Evolutionary conservation across 2,888 invertebrate genomes (phyloP).

Genomic region (Creontiades dilutus): DNA sequence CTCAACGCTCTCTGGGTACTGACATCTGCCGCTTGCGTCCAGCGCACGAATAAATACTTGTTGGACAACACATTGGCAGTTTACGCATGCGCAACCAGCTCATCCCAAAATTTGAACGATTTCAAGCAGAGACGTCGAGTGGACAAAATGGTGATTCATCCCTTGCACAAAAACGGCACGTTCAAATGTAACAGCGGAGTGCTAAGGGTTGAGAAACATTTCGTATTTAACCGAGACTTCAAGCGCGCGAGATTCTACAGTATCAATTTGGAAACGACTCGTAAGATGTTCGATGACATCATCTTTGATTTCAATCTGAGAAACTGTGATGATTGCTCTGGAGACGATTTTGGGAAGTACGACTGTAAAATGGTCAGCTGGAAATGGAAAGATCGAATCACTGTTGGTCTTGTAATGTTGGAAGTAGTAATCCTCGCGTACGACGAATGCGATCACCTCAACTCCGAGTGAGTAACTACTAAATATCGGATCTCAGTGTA

Average conservation of each 20-base stretch:
- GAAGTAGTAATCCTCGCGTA: background rate
- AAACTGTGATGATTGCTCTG: background rate
- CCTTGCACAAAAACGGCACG: background rate
- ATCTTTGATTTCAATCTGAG: background rate
- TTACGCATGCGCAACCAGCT: background rate
- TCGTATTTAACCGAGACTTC: background rate
- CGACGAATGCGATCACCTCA: background rate
- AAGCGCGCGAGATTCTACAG: background rate
- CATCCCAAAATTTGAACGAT: background rate
- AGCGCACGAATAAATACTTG: background rate
- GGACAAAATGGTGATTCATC: background rate
- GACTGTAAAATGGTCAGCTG: slow-evolving; percentile 31
- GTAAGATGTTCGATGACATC: background rate
- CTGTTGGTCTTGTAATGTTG: background rate
- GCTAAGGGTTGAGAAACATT: background rate
- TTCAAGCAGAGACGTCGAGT: background rate
- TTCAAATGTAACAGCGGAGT: background rate
- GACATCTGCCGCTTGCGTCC: background rate
- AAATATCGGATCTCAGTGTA: too few species aligned
- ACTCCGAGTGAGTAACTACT: background rate
- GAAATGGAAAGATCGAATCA: background rate
- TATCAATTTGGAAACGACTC: background rate
- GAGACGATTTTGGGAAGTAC: background rate
- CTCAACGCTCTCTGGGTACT: slow-evolving; percentile 31
- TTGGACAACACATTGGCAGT: background rate